A percentile compares a stretch with the other conserved stretches of the same genome.
These are phyloP conservation scores for Heteractis magnifica DNA, from an alignment of 92 coral and sea anemone species.

Conservation along the genomic window DNA sequence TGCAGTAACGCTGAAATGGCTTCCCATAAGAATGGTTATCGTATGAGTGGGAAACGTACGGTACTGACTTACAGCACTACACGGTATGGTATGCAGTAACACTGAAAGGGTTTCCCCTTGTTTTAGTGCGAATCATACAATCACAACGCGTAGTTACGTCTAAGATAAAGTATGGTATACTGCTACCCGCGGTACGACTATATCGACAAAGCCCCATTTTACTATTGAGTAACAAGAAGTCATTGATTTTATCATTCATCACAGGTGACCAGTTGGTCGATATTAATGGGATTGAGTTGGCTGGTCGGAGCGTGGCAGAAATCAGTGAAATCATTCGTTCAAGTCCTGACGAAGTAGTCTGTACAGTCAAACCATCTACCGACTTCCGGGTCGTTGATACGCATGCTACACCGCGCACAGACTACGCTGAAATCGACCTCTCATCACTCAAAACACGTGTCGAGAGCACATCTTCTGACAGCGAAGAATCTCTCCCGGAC, in stretches of 20 bases:
- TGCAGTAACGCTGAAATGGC: too few relatives aligned
- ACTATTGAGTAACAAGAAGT: too few relatives aligned
- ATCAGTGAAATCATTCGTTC: conserved; percentile 87
- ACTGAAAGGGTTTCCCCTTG: too few relatives aligned
- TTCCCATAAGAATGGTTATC: too few relatives aligned
- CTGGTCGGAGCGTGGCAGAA: conserved; percentile 74
- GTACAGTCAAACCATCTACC: conserved; percentile 88
- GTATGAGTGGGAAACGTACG: too few relatives aligned
- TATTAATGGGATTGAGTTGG: conserved; percentile 83
- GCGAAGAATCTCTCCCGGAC: conserved; percentile 30
- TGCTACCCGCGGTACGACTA: too few relatives aligned
- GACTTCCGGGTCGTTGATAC: conserved; percentile 80
- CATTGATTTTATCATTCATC: not conserved
- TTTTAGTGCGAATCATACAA: too few relatives aligned
- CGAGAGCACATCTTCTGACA: conserved; percentile 38
- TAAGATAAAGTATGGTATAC: too few relatives aligned
- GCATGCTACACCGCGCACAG: conserved; percentile 55
- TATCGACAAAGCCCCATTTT: too few relatives aligned
- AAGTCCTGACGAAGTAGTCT: conserved; percentile 73
- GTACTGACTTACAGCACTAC: too few relatives aligned
- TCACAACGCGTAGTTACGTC: too few relatives aligned
- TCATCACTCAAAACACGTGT: conserved; percentile 53
- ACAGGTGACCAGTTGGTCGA: conserved; percentile 92
- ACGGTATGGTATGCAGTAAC: too few relatives aligned
- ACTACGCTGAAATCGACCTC: conserved; percentile 88